Evolutionary conservation across 1,140 invertebrate species (phyloP), one percentile per base, ranked within the genome.

Genomic region (Amyelois transitella): DNA sequence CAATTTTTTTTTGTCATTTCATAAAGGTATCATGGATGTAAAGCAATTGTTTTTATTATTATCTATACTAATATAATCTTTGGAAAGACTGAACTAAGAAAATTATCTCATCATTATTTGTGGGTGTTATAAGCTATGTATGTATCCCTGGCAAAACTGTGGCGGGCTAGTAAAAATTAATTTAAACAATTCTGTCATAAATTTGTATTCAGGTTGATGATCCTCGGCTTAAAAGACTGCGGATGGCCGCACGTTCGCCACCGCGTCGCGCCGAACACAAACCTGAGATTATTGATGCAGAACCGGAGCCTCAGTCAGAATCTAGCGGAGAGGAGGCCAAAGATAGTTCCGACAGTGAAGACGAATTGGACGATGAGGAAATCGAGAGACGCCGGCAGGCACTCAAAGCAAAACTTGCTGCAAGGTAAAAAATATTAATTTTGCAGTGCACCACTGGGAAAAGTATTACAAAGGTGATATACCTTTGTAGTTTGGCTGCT

Each of bases 381-480:
- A 93, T 98, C 68, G 96, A 98, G 75, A 91, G 91, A 66, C 88
- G 95, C 44, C 90, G 97, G 57, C 90, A 93, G 45, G 90, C 92
- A 53, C 76, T 96, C 19, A 85, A 79, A 69, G 81, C 82, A 44
- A 88, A 88, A 74, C 71, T 88, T 43, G 45, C 83, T 50, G 83
- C 85, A 18, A 80, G 83, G 85, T 88, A 66, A 18, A 12, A 32
- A 32, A 32, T 32, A 10, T 32, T 32, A 5, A 24, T 5, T 24
- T 24, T 5, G 8, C 3, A 5, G 12, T 6, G 25, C 25, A 28
- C 12, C 1, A 1, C 12, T 28, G 7, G 7, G 7, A n/a, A n/a
- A n/a, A n/a, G n/a, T n/a, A n/a, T n/a, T n/a, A n/a, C n/a, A n/a
- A n/a, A n/a, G n/a, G n/a, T n/a, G n/a, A n/a, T n/a, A n/a, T n/a